Evolutionary conservation across 2,113 vertebrate species (phyloP), one percentile per base, ranked within the genome.

Genomic region (Coracopsis vasa): DNA sequence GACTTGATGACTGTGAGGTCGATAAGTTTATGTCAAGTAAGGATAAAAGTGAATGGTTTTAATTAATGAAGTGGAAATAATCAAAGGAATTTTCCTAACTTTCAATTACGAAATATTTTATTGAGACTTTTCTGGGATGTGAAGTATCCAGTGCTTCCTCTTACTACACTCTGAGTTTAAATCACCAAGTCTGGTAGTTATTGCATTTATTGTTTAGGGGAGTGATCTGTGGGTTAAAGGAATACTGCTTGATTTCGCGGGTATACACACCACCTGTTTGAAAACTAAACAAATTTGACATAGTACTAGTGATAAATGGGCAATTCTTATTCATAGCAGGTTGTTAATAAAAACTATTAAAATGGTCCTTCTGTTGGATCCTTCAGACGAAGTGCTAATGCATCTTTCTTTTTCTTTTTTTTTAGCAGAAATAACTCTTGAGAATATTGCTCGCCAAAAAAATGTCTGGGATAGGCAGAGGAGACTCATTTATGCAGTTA

Each of bases 181-280:
- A 35, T 80, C 45, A 48, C 15, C 1, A 23, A 25, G n/a, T 61
- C 37, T 89, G 41, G 19, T 50, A 58, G 23, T 25, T 66, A 17
- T 44, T 77, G 44, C 56, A 48, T 7, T 89, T 3, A 10, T 9
- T 41, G 19, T 54, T 87, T 58, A 54, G 51, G 12, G 39, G 27
- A 17, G 37, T n/a, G 33, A 44, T 78, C 24, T 48, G 31, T 72
- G 41, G 31, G 5, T n/a, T 84, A 16, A 64, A 81, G 78, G 19
- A 67, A 31, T 80, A 25, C 35, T 64, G 24, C 35, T 87, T 70
- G 48, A 31, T 88, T 91, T 81, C 61, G 67, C 27, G 6, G 45
- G 35, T 75, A 14, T 54, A 8, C 4, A 3, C 3, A 1, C 66
- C 0, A 0, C 20, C 12, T 60, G 2, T 29, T 70, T 67, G 56